These are phyloP conservation scores for Netelia inedita DNA, from an alignment of 2,888 invertebrate species.

Conservation along the genomic window DNA sequence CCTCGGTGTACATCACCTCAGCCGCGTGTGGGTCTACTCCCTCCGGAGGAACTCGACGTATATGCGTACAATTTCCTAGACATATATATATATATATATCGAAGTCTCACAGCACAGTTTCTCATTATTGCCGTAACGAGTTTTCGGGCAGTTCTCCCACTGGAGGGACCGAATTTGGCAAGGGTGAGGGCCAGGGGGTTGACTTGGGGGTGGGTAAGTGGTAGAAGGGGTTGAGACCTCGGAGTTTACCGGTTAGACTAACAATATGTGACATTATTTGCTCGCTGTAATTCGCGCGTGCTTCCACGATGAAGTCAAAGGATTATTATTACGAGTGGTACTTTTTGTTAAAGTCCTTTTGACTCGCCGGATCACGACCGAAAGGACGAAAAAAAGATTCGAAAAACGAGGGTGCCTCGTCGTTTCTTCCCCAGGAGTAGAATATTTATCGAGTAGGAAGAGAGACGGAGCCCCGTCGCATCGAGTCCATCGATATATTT, in stretches of 20 bases:
- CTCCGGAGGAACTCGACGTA: constrained; percentile 31
- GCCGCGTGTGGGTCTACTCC: not conserved
- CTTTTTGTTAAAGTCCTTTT: not conserved
- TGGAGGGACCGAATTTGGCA: not conserved
- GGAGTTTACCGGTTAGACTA: constrained; percentile 26
- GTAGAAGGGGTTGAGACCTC: constrained; percentile 9
- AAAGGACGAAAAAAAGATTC: not conserved
- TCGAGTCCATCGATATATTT: not conserved
- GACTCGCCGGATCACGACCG: not conserved
- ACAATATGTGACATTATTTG: constrained; percentile 44
- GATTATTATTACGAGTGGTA: not conserved
- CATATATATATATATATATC: not conserved
- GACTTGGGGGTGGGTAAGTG: not conserved
- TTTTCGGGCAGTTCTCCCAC: constrained; percentile 50
- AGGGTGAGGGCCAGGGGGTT: not conserved
- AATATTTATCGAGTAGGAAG: not conserved
- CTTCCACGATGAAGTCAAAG: not conserved
- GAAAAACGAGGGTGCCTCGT: not conserved
- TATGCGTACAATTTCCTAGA: constrained; percentile 15
- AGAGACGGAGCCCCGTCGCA: not conserved
- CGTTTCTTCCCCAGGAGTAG: not conserved
- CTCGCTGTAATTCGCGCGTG: not conserved
- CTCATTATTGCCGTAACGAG: constrained; percentile 67
- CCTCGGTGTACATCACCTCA: constrained; percentile 2
- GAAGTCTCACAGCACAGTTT: constrained; percentile 30